These are phyloP conservation scores for Anodontia alba DNA, from an alignment of 2,888 invertebrate species.

Conservation along the genomic window DNA sequence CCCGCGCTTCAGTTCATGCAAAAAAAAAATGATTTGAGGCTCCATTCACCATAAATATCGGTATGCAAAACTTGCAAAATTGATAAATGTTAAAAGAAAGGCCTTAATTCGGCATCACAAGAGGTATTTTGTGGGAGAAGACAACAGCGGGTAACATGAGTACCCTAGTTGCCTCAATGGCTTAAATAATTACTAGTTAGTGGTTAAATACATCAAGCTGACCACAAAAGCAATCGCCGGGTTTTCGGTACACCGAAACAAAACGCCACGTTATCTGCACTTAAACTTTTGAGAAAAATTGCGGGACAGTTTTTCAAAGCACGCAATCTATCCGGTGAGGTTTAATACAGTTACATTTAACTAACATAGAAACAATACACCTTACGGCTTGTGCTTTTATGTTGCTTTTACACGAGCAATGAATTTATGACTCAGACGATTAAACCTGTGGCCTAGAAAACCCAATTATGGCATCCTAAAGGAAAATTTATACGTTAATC, in stretches of 20 bases:
- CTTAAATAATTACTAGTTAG: conserved; percentile 60
- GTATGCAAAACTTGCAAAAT: conserved; percentile 61
- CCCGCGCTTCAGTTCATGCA: conserved; percentile 53
- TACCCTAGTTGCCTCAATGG: conserved; percentile 48
- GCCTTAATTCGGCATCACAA: conserved; percentile 47
- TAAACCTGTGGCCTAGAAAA: conserved; percentile 3
- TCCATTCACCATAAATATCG: conserved; percentile 48
- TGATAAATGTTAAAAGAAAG: conserved; percentile 37
- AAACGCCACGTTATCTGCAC: conserved; percentile 53
- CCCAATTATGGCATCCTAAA: conserved; percentile 13
- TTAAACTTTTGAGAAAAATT: background rate
- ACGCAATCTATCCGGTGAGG: conserved; percentile 51
- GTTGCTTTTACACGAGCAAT: conserved; percentile 24
- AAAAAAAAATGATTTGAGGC: conserved; percentile 35
- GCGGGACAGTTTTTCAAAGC: conserved; percentile 32
- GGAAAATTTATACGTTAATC: conserved; percentile 10
- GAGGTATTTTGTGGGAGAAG: conserved; percentile 63
- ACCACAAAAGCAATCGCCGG: conserved; percentile 53
- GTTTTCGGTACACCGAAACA: conserved; percentile 54
- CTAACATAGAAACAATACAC: conserved; percentile 29
- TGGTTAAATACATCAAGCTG: conserved; percentile 57
- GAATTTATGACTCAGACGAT: conserved; percentile 29
- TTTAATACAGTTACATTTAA: conserved; percentile 41
- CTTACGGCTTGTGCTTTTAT: conserved; percentile 32
- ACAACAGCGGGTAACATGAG: conserved; percentile 61